Conservation (phyloP, 2,113 vertebrate species). For the Vireo altiloquus region DNA sequence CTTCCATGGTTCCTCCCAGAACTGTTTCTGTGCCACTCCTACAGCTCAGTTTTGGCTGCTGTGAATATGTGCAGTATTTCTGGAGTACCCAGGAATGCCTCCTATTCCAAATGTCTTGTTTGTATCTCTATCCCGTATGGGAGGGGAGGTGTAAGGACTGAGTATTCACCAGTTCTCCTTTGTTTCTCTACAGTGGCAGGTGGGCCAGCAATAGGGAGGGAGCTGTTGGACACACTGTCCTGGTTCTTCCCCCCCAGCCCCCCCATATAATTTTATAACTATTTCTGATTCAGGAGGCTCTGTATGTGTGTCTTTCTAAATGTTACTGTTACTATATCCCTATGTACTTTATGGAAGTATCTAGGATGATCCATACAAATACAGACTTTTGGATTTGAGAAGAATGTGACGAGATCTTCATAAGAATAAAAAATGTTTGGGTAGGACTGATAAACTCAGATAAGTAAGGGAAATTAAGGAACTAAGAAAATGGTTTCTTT, state of each 20-base stretch:
- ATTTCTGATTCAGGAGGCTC: not conserved
- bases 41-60: not conserved
- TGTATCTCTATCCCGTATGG: not conserved
- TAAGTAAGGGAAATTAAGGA: not conserved
- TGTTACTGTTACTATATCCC: not conserved
- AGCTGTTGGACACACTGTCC: not conserved
- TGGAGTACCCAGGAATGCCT: not conserved
- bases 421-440: not conserved
- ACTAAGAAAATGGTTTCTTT: not conserved
- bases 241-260: not conserved
- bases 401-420: not conserved
- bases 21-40: not conserved
- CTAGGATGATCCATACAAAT: not conserved
- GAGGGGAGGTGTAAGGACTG: not conserved
- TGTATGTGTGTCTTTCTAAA: not conserved
- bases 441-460: not conserved
- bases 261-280: not conserved
- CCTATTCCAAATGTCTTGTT: not conserved
- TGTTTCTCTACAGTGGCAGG: not conserved
- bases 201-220: not conserved
- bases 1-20: not conserved
- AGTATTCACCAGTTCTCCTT: not conserved
- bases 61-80: not conserved
- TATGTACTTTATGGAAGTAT: not conserved
- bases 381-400: not conserved